These are phyloP conservation scores for Neogale vison DNA, from an alignment of 2,113 vertebrate species.

Conservation along the genomic window DNA sequence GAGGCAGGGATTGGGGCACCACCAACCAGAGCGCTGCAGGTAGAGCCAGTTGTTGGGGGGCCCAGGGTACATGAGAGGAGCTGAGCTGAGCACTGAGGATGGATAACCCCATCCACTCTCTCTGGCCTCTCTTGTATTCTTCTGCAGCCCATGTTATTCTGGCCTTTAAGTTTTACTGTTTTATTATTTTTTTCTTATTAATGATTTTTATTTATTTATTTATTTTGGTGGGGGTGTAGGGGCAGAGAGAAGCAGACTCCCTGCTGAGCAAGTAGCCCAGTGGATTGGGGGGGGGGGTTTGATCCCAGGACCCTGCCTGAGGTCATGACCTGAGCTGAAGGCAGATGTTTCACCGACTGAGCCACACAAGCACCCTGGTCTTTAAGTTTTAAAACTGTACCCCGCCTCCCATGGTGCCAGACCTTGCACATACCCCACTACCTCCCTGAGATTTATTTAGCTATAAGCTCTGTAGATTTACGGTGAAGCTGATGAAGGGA, in stretches of 20 bases:
- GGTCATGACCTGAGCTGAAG: background rate
- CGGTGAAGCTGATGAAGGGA: background rate
- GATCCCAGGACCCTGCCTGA: background rate
- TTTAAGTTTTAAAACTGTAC: background rate
- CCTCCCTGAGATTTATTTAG: background rate
- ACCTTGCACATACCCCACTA: accelerated
- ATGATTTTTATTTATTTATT: background rate
- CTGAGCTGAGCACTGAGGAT: background rate
- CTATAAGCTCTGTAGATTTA: background rate
- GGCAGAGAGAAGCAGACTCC: background rate
- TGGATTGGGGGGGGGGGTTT: background rate
- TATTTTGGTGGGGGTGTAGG: background rate
- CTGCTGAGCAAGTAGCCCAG: background rate
- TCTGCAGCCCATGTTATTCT: background rate
- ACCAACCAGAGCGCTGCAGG: background rate
- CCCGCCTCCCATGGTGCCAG: background rate
- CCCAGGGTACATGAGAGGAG: background rate
- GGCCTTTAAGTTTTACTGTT: background rate
- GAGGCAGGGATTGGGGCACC: background rate
- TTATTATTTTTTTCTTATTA: background rate
- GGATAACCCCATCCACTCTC: background rate
- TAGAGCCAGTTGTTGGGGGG: background rate
- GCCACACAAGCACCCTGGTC: background rate
- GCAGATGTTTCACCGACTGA: background rate
- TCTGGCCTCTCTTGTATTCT: background rate